phyloP scores from a whole-genome alignment of 2,888 invertebrate species.

The Eupithecia centaureata region DNA sequence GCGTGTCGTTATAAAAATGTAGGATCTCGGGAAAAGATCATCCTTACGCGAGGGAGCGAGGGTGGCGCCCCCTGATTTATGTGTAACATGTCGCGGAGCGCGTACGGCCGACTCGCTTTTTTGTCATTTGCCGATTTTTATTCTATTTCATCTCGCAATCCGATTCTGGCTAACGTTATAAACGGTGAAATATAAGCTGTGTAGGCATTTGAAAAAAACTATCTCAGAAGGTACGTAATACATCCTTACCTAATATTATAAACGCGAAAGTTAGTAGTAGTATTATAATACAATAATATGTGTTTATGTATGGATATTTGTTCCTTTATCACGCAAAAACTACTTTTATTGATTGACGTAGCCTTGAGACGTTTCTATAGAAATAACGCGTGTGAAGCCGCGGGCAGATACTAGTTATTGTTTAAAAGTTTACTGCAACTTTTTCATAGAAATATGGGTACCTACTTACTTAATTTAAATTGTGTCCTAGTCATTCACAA shows the following conservation, averaged over 20 bases:
- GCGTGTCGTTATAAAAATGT: constrained; percentile 82
- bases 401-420: no score
- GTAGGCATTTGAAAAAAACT: neutral
- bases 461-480: neutral
- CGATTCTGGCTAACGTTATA: constrained; percentile 25
- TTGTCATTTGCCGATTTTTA: constrained; percentile 82
- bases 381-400: no score
- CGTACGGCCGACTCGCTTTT: constrained; percentile 74
- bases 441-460: neutral
- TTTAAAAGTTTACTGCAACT: neutral
- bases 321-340: no score
- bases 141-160: constrained; percentile 57
- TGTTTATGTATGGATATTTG: no score
- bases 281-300: no score
- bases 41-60: constrained; percentile 65
- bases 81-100: constrained; percentile 79
- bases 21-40: constrained; percentile 82
- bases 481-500: neutral
- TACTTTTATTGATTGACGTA: no score
- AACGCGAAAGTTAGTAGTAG: no score
- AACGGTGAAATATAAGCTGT: neutral
- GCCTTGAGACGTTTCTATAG: no score
- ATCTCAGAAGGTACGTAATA: neutral
- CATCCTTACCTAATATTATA: no score
- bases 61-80: constrained; percentile 80